Evolutionary conservation across 2,888 invertebrate genomes (phyloP).

Genomic region (Tyria jacobaeae): DNA sequence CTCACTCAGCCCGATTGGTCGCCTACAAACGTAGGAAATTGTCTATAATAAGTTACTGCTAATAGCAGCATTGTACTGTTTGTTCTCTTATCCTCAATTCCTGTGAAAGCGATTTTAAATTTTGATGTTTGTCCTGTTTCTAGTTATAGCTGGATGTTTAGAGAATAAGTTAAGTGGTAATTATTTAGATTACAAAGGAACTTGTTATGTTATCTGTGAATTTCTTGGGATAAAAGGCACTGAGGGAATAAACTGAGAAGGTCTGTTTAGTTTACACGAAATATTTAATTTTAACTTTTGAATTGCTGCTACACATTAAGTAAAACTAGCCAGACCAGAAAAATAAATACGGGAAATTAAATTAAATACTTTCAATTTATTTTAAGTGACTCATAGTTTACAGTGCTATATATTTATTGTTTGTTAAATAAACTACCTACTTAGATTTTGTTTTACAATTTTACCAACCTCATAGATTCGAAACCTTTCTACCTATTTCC

Average conservation of each 20-base stretch:
- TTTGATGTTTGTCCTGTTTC: conserved; percentile 60
- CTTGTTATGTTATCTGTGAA: conserved; percentile 24
- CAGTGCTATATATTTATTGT: background rate
- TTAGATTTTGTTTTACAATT: background rate
- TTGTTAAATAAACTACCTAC: background rate
- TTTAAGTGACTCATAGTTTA: background rate
- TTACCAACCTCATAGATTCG: conserved; percentile 53
- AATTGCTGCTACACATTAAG: conserved; percentile 21
- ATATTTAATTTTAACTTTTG: conserved; percentile 7
- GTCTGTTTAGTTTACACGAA: conserved; percentile 11
- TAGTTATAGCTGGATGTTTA: conserved; percentile 43
- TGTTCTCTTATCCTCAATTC: conserved; percentile 67
- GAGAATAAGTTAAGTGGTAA: conserved; percentile 38
- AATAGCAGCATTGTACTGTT: conserved; percentile 68
- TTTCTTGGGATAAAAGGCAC: conserved; percentile 18
- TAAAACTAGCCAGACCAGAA: background rate
- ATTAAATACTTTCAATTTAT: background rate
- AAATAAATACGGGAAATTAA: background rate
- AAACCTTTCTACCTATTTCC: conserved; percentile 52
- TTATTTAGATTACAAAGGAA: conserved; percentile 36
- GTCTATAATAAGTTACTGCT: conserved; percentile 76
- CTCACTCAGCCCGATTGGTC: conserved; percentile 80
- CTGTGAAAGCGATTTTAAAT: conserved; percentile 66
- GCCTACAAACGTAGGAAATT: conserved; percentile 73
- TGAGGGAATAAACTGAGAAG: conserved; percentile 12